Conservation (phyloP, 2,113 vertebrate genomes). For the Misgurnus mizolepis region DNA sequence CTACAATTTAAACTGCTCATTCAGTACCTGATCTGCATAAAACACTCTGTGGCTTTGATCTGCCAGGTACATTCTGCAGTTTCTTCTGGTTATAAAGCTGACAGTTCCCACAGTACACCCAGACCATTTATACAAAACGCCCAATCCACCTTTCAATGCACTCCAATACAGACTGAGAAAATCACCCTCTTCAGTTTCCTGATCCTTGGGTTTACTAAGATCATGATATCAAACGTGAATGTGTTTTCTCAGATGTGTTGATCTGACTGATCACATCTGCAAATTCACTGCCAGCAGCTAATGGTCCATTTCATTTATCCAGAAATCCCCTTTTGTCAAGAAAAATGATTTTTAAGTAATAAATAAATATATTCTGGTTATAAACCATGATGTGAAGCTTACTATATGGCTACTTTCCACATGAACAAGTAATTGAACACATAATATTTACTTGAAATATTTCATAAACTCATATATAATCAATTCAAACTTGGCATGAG, state of each 20-base stretch:
- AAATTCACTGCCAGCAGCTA: too few relatives aligned
- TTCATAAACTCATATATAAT: too few relatives aligned
- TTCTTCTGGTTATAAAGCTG: constrained; percentile 11
- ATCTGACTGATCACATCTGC: background rate
- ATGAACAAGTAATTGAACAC: too few relatives aligned
- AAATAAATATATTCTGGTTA: too few relatives aligned
- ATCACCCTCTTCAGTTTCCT: constrained; percentile 1
- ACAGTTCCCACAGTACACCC: constrained; percentile 45
- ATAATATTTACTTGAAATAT: too few relatives aligned
- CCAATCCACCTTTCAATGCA: constrained; percentile 1
- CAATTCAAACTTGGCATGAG: too few relatives aligned
- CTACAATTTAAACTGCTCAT: background rate
- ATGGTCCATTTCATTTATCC: background rate
- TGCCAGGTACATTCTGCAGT: constrained; percentile 25
- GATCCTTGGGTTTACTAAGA: background rate
- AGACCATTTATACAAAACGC: constrained; percentile 8
- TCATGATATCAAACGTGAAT: constrained; percentile 1
- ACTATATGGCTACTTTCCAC: too few relatives aligned
- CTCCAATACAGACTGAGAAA: background rate
- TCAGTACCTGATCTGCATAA: background rate
- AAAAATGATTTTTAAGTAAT: too few relatives aligned
- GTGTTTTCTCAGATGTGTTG: constrained; percentile 7
- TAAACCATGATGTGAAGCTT: too few relatives aligned
- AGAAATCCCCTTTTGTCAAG: background rate
- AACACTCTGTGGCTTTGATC: background rate